phyloP scores from a whole-genome alignment of 2,888 invertebrate genomes.

The Argynnis bischoffii region DNA sequence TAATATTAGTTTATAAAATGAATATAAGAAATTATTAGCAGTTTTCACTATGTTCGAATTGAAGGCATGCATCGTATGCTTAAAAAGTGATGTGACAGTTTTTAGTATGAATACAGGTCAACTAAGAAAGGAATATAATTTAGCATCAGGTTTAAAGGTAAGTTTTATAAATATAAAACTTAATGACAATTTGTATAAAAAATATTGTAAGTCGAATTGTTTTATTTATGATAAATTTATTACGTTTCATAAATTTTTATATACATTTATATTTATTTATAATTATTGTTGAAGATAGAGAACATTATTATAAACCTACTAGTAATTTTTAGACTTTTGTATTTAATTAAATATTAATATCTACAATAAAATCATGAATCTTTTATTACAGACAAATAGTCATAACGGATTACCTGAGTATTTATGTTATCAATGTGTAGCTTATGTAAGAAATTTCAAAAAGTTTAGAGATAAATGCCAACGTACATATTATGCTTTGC shows the following conservation, averaged over 20 bases:
- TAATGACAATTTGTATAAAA: too few species aligned
- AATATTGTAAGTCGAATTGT: too few species aligned
- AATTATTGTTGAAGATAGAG: neutral
- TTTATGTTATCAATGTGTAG: slow-evolving; percentile 64
- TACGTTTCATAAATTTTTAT: too few species aligned
- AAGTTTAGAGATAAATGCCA: slow-evolving; percentile 70
- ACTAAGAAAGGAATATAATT: slow-evolving; percentile 61
- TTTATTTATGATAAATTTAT: too few species aligned
- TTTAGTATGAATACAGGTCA: slow-evolving; percentile 57
- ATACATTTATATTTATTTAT: neutral
- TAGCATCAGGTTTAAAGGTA: slow-evolving; percentile 69
- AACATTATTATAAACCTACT: too few species aligned
- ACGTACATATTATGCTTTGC: slow-evolving; percentile 61
- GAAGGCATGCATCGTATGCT: slow-evolving; percentile 68
- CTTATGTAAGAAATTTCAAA: slow-evolving; percentile 56
- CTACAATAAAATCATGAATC: slow-evolving; percentile 1
- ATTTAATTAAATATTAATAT: neutral
- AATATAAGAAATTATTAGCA: slow-evolving; percentile 1
- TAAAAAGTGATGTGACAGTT: slow-evolving; percentile 60
- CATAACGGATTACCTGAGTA: slow-evolving; percentile 64
- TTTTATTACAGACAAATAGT: slow-evolving; percentile 54
- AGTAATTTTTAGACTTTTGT: too few species aligned
- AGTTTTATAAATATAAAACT: slow-evolving; percentile 24
- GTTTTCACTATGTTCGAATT: slow-evolving; percentile 55
- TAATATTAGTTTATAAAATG: slow-evolving; percentile 17